Base-by-base conservation (phyloP, 2,888 invertebrate genomes). In the Acanthoscelides obtectus region DNA sequence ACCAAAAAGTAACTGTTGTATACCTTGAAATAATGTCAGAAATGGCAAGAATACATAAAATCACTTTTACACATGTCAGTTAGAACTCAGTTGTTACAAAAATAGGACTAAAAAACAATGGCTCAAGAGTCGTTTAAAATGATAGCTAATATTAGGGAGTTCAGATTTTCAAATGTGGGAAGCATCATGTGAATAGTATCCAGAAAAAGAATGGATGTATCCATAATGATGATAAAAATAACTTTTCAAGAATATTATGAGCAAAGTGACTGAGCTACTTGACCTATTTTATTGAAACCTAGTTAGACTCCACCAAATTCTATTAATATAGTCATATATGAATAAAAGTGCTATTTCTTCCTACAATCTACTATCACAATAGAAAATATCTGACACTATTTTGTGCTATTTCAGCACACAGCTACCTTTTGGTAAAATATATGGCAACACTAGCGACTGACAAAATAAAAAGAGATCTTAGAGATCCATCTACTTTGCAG, bases 401-500 rank as follows among this genome's bases (percentile, higher is more conserved):
- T 45, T 45, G 45, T 25, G 25, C 25, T 25, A 25, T 25, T 8
- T 5, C 25, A 25, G 3, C 45, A 45, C 45, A 45, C 45, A 45
- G 45, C 45, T 72, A 74, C 70, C 74, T 74, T 75, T 75, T 74
- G 73, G 72, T 72, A 74, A 70, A 70, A 17, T 45, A 45, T 45
- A 45, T 45, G 45, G 45, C 45, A 45, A 45, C 45, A 12, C 45
- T 45, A 17, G 12, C 12, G 12, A 45, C 45, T 12, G 45, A 45
- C 68, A 74, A 74, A 72, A 71, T 69, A 73, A 71, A 71, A 71
- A 69, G n/a, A n/a, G n/a, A n/a, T n/a, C n/a, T n/a, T n/a, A 69
- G 73, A 75, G 74, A 75, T 75, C 75, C 71, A 72, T 72, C 71
- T 74, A 45, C 45, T 6, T 72, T 63, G 72, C 74, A 75, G 72